Evolutionary conservation across 1,140 invertebrate genomes (phyloP), one percentile per base, ranked within the genome.

Genomic region (Colletes gigas): DNA sequence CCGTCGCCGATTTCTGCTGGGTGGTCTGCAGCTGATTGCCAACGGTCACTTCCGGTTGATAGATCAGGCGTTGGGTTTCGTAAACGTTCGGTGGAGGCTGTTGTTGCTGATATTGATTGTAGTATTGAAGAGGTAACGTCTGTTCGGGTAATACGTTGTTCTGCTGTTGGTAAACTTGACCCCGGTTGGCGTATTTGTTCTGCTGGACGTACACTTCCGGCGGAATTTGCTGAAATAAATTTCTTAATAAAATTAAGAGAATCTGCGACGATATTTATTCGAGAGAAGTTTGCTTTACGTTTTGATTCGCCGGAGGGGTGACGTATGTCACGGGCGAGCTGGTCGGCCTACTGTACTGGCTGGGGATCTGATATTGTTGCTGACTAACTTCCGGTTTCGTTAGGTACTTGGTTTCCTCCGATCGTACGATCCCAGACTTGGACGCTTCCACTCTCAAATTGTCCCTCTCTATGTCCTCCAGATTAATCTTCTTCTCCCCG

Each of bases 381-480:
- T 88, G 87, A 76, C 81, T 77, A 21, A 84, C 82, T 65, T 91
- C 83, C 17, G 87, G 68, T 12, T 90, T 89, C 0, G 71, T 52
- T 0, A 68, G 65, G 65, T 90, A 92, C 21, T 88, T 83, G 0
- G 86, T 63, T 55, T 90, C 87, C 10, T 90, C 81, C 9, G 83
- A 14, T 9, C 76, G 82, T 8, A 71, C 55, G 21, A 82, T 81
- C 4, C 85, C 87, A 9, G 47, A 30, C 21, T 83, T 88, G 0
- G 83, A 72, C 74, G 90, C 87, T 74, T 92, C 91, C 44, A 86
- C 54, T 14, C 70, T 84, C 12, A 91, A 67, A 83, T 91, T 92
- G 82, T 92, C 92, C 55, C 84, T 89, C 39, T 93, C 91, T 17
- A 93, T 93, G 69, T 93, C 92, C 17, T 92, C 92, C 70, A 92